Evolutionary conservation across 1,140 invertebrate species (phyloP).

Genomic region (Vollenhovia emeryi): DNA sequence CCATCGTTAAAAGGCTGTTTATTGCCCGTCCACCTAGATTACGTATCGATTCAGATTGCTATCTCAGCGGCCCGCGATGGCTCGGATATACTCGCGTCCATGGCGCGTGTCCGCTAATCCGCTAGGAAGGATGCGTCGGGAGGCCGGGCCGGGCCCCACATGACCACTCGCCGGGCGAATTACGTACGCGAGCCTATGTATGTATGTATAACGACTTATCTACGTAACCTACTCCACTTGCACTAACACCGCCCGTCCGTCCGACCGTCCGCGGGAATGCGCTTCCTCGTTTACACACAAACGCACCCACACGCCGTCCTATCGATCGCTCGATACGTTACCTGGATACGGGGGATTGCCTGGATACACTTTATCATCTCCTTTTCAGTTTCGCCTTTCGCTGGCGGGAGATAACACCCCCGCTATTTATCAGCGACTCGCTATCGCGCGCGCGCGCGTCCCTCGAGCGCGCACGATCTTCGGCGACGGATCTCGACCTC

Average conservation of each 20-base stretch:
- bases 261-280: constrained; percentile 71
- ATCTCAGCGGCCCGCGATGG: neutral
- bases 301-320: constrained; percentile 67
- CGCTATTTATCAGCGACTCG: constrained; percentile 23
- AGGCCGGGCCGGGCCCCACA: constrained; percentile 42
- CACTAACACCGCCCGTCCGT: constrained; percentile 74
- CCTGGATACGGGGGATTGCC: constrained; percentile 30
- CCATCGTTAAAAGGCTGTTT: constrained; percentile 50
- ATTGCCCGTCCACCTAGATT: constrained; percentile 45
- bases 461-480: neutral
- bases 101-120: constrained; percentile 50
- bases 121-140: constrained; percentile 55
- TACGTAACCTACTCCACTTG: constrained; percentile 82
- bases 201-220: constrained; percentile 76
- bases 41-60: constrained; percentile 48
- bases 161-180: constrained; percentile 68
- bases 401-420: constrained; percentile 21
- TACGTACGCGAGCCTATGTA: constrained; percentile 54
- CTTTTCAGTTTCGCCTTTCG: constrained; percentile 39
- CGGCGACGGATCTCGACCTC: neutral
- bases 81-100: constrained; percentile 17
- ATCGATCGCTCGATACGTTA: constrained; percentile 68
- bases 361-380: constrained; percentile 51
- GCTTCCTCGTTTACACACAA: constrained; percentile 79
- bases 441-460: neutral